Base-by-base conservation (phyloP, 2,888 invertebrate species). In the Rhingia campestris region DNA sequence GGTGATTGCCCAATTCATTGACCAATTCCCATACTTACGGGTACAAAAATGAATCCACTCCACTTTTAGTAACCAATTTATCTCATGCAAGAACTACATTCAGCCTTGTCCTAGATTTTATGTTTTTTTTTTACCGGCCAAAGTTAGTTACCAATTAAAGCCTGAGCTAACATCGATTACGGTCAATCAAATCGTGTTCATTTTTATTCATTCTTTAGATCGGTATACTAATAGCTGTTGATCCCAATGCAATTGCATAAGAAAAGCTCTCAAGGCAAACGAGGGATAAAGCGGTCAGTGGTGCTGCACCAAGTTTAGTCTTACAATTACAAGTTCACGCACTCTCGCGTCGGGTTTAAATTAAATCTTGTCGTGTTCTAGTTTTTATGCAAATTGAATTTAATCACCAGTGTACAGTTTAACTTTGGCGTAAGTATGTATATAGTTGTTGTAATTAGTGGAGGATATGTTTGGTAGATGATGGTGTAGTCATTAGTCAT, bases 41-140 rank as follows among this genome's bases (percentile, higher is more conserved):
- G 2, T 2, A 22, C 22, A 22, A 22, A 22, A 22, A 22, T 22
- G 1, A 22, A 2, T 22, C 22, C 22, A 22, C 1, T 22, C 22
- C 22, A 22, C 1, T 22, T 22, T 22, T 22, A 22, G 22, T 2
- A 22, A 22, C 22, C 22, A 22, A 22, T 2, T 22, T 22, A 22
- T 22, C 22, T 22, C 22, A 22, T n/a, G n/a, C n/a, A 64, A 53
- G 66, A 66, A 43, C 10, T 33, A 22, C 0, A 64, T 9, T n/a
- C 22, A 56, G 47, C 69, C 69, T 69, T 58, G 69, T 39, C 69
- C 69, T 30, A 56, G 45, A 47, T 69, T 56, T 56, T 10, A 10
- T 30, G 22, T 22, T 22, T 22, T 51, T 2, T n/a, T 12, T 51
- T 32, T 39, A 51, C 51, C 64, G 51, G 32, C 33, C 4, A 22